phyloP scores from a whole-genome alignment of 2,797 vertebrate species.

The Schizothorax lantsangensis region DNA sequence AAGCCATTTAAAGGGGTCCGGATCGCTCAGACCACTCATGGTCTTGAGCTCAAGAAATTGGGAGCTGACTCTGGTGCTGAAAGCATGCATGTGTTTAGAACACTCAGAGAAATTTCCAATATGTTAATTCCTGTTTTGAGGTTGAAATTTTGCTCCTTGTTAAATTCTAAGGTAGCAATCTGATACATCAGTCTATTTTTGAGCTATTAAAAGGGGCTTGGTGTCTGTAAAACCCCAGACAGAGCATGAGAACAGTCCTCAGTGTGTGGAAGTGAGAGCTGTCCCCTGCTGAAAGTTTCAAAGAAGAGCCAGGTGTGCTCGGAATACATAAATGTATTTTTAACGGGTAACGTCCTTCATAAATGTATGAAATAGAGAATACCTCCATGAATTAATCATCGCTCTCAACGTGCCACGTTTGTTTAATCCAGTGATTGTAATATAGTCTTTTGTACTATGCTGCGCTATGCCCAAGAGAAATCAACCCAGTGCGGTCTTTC shows the following conservation, averaged over 20 bases:
- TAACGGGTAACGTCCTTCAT: slow-evolving; percentile 54
- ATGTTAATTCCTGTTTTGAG: not conserved
- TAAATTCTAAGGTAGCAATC: not conserved
- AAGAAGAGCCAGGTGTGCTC: slow-evolving; percentile 44
- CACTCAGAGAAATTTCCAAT: not conserved
- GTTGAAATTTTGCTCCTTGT: not conserved
- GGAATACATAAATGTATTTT: slow-evolving; percentile 44
- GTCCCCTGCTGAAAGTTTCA: slow-evolving; percentile 79
- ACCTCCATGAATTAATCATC: slow-evolving; percentile 58
- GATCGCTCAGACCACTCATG: too few relatives aligned
- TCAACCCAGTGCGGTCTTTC: slow-evolving; percentile 43
- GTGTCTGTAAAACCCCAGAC: slow-evolving; percentile 11
- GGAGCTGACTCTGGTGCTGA: slow-evolving; percentile 36
- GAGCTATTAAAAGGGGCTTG: not conserved
- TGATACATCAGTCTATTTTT: not conserved
- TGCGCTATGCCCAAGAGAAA: slow-evolving; percentile 51
- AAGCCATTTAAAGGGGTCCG: too few relatives aligned
- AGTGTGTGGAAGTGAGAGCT: slow-evolving; percentile 63
- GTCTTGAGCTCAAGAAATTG: not conserved
- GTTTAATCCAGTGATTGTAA: slow-evolving; percentile 58
- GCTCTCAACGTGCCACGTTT: slow-evolving; percentile 46
- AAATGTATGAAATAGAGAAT: slow-evolving; percentile 53
- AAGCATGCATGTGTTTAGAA: not conserved
- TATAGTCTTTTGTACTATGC: slow-evolving; percentile 40
- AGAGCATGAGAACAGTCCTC: slow-evolving; percentile 16